phyloP scores from a whole-genome alignment of 2,797 vertebrate genomes.

The Spinus olivaceus region DNA sequence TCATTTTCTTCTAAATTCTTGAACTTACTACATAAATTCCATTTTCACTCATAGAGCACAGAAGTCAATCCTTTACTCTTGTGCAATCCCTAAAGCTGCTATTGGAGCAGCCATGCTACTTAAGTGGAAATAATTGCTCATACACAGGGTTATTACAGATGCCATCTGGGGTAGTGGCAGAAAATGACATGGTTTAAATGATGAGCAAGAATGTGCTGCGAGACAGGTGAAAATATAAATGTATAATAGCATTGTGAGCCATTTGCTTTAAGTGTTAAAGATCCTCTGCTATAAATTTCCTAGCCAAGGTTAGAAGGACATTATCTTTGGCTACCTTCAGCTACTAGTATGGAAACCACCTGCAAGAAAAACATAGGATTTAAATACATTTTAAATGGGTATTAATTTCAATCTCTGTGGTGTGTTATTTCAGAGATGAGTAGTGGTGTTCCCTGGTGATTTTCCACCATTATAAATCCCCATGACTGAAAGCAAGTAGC shows the following conservation, averaged over 20 bases:
- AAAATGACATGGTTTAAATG: not conserved
- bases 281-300: not conserved
- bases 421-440: not conserved
- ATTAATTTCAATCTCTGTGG: not conserved
- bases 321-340: not conserved
- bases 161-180: not conserved
- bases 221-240: not conserved
- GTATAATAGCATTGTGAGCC: not conserved
- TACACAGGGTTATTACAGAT: not conserved
- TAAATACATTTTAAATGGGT: not conserved
- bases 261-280: not conserved
- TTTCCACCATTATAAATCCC: constrained; percentile 25
- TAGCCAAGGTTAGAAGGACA: not conserved
- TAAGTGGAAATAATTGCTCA: not conserved
- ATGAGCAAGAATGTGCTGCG: not conserved
- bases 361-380: not conserved
- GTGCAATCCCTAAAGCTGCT: not conserved
- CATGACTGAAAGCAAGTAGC: constrained; percentile 51
- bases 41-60: not conserved
- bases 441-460: not conserved
- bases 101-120: not conserved
- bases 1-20: not conserved
- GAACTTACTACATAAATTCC: not conserved
- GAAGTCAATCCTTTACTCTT: not conserved
- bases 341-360: not conserved